Evolutionary conservation across 2,888 invertebrate genomes (phyloP).

Genomic region (Timema podura): DNA sequence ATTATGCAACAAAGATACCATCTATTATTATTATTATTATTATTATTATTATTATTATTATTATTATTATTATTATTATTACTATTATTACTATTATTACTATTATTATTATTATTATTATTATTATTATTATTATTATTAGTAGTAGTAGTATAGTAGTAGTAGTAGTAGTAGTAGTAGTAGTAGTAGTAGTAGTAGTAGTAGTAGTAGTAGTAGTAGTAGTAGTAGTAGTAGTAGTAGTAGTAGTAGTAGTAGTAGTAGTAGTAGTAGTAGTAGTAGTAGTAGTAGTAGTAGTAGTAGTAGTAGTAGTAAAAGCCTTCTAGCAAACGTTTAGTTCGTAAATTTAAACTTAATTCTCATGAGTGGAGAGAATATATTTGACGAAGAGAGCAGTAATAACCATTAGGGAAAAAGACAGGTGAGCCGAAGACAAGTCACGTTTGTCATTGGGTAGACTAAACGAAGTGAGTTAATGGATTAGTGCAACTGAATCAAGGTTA

Average conservation of each 20-base stretch:
- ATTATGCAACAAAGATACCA: background rate
- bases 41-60: background rate
- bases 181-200: constrained; percentile 1
- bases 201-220: constrained; percentile 3
- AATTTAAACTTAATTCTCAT: no score
- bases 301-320: background rate
- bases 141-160: no score
- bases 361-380: no score
- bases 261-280: constrained; percentile 3
- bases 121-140: background rate
- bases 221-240: constrained; percentile 1
- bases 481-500: no score
- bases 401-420: no score
- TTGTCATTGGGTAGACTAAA: no score
- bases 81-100: background rate
- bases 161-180: constrained; percentile 2
- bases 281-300: constrained; percentile 1
- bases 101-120: background rate
- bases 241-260: constrained; percentile 1
- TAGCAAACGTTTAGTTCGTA: no score
- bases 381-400: no score
- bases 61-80: background rate
- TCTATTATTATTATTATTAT: no score
- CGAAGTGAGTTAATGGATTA: no score
- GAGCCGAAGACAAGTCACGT: no score